Evolutionary conservation across 2,888 invertebrate species (phyloP).

Genomic region (Xylocampa areola): DNA sequence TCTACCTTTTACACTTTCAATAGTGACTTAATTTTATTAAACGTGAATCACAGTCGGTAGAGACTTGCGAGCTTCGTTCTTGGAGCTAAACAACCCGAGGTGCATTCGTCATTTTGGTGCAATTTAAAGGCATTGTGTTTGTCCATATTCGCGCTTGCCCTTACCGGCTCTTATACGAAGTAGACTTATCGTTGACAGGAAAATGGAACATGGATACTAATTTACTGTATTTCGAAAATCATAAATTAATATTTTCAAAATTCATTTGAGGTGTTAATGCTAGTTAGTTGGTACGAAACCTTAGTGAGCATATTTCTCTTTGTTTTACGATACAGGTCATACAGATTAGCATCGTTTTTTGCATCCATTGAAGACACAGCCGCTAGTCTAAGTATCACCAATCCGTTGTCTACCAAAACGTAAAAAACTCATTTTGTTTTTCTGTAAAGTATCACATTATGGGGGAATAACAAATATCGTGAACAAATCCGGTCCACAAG

Average conservation of each 20-base stretch:
- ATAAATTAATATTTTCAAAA: too few relatives aligned
- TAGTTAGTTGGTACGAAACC: too few relatives aligned
- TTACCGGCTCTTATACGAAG: conserved; percentile 53
- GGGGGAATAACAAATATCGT: not conserved
- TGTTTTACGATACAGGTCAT: too few relatives aligned
- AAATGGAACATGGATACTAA: conserved; percentile 34
- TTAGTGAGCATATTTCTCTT: too few relatives aligned
- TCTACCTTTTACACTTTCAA: conserved; percentile 13
- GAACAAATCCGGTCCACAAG: conserved; percentile 27
- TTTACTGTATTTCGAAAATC: conserved; percentile 7
- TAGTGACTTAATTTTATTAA: conserved; percentile 32
- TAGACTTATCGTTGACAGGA: conserved; percentile 63
- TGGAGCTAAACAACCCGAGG: conserved; percentile 39
- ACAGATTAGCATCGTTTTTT: too few relatives aligned
- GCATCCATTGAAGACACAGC: too few relatives aligned
- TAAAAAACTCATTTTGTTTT: too few relatives aligned
- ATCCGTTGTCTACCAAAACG: too few relatives aligned
- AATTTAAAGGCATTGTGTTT: conserved; percentile 72
- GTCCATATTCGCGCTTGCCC: conserved; percentile 66
- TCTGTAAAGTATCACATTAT: too few relatives aligned
- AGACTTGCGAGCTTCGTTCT: not conserved
- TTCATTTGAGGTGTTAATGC: too few relatives aligned
- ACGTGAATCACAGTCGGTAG: conserved; percentile 43
- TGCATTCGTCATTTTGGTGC: conserved; percentile 66
- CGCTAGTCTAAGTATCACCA: too few relatives aligned